Conservation (phyloP, 2,888 invertebrate species). For the Quadriops clusia region DNA sequence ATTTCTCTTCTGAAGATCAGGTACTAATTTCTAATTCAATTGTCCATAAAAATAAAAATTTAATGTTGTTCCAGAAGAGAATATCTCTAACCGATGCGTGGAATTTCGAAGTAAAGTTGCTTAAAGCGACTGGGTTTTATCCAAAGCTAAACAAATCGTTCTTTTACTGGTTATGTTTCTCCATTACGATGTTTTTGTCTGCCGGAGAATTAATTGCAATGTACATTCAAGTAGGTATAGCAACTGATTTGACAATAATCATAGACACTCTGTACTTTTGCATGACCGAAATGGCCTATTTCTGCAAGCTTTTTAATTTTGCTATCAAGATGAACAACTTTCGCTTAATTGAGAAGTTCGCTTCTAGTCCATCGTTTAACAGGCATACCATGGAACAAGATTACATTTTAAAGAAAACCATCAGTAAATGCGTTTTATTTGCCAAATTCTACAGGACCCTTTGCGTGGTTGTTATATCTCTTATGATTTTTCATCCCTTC, state of each 20-base stretch:
- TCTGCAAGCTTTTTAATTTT: constrained; percentile 17
- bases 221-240: constrained; percentile 9
- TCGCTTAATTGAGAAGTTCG: constrained; percentile 8
- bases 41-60: too few relatives aligned
- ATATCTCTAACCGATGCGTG: too few relatives aligned
- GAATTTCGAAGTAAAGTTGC: too few relatives aligned
- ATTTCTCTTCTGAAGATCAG: too few relatives aligned
- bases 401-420: constrained; percentile 11
- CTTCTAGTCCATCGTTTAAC: constrained; percentile 13
- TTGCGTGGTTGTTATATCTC: constrained; percentile 15
- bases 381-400: constrained; percentile 12
- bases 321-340: constrained; percentile 12
- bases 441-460: constrained; percentile 14
- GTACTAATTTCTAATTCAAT: too few relatives aligned
- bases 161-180: too few relatives aligned
- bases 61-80: too few relatives aligned
- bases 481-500: constrained; percentile 17
- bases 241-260: constrained; percentile 12
- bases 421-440: constrained; percentile 13
- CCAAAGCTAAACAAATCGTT: too few relatives aligned
- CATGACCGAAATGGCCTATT: constrained; percentile 16
- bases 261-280: constrained; percentile 16
- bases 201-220: constrained; percentile 10
- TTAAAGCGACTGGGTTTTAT: too few relatives aligned
- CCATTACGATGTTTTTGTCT: constrained; percentile 11